Evolutionary conservation across 2,888 invertebrate genomes (phyloP).

Genomic region (Phyllotreta striolata): DNA sequence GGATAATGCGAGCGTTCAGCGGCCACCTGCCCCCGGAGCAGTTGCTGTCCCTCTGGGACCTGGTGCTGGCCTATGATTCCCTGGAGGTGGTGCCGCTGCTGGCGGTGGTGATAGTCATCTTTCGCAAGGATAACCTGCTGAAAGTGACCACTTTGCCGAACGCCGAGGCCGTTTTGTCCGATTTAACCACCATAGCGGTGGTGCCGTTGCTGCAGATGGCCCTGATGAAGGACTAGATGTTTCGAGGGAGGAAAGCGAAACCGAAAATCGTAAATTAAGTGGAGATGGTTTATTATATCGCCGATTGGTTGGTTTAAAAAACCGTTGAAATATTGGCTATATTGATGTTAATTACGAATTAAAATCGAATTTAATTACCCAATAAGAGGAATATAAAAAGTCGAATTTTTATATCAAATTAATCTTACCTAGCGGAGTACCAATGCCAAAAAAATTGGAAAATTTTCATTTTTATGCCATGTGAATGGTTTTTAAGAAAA

Average conservation of each 20-base stretch:
- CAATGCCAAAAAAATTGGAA: too few species aligned
- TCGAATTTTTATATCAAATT: too few species aligned
- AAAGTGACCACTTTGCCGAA: slow-evolving; percentile 76
- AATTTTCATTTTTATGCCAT: too few species aligned
- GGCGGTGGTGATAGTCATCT: slow-evolving; percentile 84
- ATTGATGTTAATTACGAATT: too few species aligned
- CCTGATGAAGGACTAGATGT: slow-evolving; percentile 69
- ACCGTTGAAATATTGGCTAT: too few species aligned
- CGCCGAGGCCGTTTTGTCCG: slow-evolving; percentile 87
- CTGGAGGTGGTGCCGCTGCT: slow-evolving; percentile 88
- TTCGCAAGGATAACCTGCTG: slow-evolving; percentile 85
- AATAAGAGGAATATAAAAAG: too few species aligned
- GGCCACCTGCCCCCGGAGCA: slow-evolving; percentile 94
- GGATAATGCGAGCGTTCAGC: slow-evolving; percentile 96
- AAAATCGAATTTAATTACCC: too few species aligned
- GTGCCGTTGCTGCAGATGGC: slow-evolving; percentile 85
- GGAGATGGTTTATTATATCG: not conserved
- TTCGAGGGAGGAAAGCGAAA: not conserved
- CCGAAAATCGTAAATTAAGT: too few species aligned
- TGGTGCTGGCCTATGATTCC: slow-evolving; percentile 90
- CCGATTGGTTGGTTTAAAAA: too few species aligned
- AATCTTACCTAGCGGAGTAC: too few species aligned
- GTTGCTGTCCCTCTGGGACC: slow-evolving; percentile 90
- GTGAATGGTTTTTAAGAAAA: too few species aligned
- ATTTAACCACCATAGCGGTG: slow-evolving; percentile 86